These are phyloP conservation scores for Acanthosoma haemorrhoidale DNA, from an alignment of 2,888 invertebrate species.

Conservation along the genomic window DNA sequence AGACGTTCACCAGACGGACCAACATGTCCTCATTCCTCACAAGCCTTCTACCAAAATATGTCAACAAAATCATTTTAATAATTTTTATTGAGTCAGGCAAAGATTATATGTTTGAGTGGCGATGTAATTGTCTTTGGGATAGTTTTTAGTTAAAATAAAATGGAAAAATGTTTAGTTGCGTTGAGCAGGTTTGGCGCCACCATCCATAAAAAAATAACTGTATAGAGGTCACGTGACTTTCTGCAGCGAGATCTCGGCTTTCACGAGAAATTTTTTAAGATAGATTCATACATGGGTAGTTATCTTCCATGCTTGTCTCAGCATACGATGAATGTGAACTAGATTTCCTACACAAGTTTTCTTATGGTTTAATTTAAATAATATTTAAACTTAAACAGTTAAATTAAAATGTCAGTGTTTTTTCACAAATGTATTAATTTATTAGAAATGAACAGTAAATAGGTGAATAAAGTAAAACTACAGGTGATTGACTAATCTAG, in stretches of 20 bases:
- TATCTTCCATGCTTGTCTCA: no score
- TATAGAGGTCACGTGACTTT: constrained; percentile 51
- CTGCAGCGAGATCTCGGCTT: constrained; percentile 44
- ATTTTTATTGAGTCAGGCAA: no score
- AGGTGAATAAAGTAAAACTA: no score
- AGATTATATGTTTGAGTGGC: not conserved
- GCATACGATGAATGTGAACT: no score
- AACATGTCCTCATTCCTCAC: constrained; percentile 51
- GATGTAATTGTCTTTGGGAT: no score
- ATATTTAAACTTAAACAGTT: no score
- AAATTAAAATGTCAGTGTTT: no score
- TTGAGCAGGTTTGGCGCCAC: constrained; percentile 52
- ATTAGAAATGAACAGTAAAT: no score
- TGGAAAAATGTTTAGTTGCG: not conserved
- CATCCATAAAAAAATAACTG: constrained; percentile 53
- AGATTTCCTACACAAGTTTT: no score
- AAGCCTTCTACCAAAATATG: constrained; percentile 42
- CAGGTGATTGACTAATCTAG: no score
- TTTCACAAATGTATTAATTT: no score
- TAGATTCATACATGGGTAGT: constrained; percentile 39
- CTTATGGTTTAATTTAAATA: no score
- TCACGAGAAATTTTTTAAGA: constrained; percentile 41
- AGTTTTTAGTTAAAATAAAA: not conserved
- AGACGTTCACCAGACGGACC: constrained; percentile 51
- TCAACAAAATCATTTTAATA: not conserved